Percentiles rank a stretch among this genome's conserved stretches.
Conservation (phyloP, 2,113 vertebrate species). For the Jacana jacana region DNA sequence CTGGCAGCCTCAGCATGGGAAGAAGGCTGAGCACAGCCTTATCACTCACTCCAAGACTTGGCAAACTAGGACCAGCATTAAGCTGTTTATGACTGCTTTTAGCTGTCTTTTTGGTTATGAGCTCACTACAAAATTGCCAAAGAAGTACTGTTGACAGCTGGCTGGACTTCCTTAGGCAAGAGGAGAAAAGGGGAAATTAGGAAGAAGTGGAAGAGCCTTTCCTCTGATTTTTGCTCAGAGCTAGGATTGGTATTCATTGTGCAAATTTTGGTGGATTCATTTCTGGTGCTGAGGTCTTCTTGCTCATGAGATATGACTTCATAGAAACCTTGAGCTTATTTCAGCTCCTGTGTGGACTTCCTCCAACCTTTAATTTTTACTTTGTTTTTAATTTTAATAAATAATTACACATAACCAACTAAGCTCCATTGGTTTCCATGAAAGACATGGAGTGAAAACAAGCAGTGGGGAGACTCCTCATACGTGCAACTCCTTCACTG, state of each 20-base stretch:
- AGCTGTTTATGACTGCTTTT: conserved; percentile 42
- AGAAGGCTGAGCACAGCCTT: neutral
- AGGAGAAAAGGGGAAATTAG: neutral
- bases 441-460: neutral
- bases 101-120: neutral
- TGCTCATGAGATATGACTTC: neutral
- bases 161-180: neutral
- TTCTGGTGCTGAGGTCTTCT: neutral
- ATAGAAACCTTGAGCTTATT: neutral
- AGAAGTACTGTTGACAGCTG: neutral
- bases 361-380: neutral
- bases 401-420: neutral
- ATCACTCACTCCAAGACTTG: conserved; percentile 33
- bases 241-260: neutral
- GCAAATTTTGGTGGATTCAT: neutral
- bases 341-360: neutral
- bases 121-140: conserved; percentile 3
- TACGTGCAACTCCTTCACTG: neutral
- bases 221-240: neutral
- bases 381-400: neutral
- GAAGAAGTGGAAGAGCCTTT: neutral
- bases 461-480: neutral
- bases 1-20: neutral
- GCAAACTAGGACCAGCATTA: conserved; percentile 42
- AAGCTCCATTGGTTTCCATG: neutral